Evolutionary conservation across 2,888 invertebrate genomes (phyloP).

Genomic region (Cataglyphis altisquamis): DNA sequence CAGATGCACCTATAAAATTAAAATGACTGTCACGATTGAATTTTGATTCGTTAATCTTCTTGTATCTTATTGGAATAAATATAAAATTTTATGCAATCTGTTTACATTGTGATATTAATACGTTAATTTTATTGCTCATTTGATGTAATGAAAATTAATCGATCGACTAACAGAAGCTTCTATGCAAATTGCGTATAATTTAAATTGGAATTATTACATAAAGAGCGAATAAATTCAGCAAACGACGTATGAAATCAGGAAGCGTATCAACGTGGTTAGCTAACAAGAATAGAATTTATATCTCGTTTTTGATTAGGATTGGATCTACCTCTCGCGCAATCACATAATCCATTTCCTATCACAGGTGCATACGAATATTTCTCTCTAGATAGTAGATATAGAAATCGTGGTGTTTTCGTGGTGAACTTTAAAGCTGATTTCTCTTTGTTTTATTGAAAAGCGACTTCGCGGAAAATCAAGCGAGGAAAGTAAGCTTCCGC

Average conservation of each 20-base stretch:
- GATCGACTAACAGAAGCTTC: not conserved
- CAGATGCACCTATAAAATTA: not conserved
- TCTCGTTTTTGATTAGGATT: slow-evolving; percentile 2
- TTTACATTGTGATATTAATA: not conserved
- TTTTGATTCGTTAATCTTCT: not conserved
- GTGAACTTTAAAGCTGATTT: not conserved
- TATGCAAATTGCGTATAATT: not conserved
- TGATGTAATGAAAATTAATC: slow-evolving; percentile 4
- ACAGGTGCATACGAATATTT: not conserved
- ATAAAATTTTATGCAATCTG: not conserved
- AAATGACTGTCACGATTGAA: not conserved
- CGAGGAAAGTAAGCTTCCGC: not conserved
- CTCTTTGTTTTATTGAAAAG: not conserved
- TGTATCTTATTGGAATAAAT: not conserved
- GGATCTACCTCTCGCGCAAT: not conserved
- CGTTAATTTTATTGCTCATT: not conserved
- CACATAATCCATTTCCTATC: not conserved
- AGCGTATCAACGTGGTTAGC: not conserved
- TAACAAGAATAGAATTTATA: slow-evolving; percentile 28
- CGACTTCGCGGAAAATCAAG: not conserved
- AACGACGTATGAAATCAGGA: slow-evolving; percentile 17
- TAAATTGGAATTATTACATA: not conserved
- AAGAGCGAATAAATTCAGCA: not conserved
- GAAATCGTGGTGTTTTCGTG: not conserved
- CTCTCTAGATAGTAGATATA: not conserved